Percentiles rank a stretch among this genome's conserved stretches.
Evolutionary conservation across 2,888 invertebrate genomes (phyloP).

Genomic region (Thelaira solivaga): DNA sequence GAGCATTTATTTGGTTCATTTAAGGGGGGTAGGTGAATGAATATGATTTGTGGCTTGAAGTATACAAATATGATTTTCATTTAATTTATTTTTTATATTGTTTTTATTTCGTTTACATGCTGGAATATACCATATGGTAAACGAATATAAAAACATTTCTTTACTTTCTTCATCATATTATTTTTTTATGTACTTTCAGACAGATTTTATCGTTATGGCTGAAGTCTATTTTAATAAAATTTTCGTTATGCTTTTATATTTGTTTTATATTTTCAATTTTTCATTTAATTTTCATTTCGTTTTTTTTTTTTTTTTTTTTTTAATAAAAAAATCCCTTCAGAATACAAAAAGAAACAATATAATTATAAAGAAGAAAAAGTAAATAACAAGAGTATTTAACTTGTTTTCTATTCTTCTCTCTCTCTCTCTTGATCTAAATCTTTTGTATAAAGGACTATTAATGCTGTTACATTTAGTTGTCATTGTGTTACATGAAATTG

Average conservation of each 20-base stretch:
- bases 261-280: not conserved
- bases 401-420: too few species aligned
- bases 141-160: conserved; percentile 3
- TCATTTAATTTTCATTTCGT: not conserved
- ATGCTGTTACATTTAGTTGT: conserved; percentile 16
- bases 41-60: too few species aligned
- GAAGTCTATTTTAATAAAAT: conserved; percentile 51
- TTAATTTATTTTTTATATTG: not conserved
- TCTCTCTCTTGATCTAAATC: not conserved
- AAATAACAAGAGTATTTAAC: too few species aligned
- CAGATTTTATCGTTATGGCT: conserved; percentile 12
- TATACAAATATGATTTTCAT: too few species aligned
- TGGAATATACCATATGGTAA: conserved; percentile 40
- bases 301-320: not conserved
- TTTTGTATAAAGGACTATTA: not conserved
- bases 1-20: too few species aligned
- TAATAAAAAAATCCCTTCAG: conserved; percentile 15
- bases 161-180: not conserved
- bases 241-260: conserved; percentile 26
- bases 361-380: conserved; percentile 27
- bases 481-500: conserved; percentile 11
- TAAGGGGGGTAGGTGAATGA: too few species aligned
- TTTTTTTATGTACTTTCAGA: not conserved
- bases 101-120: conserved; percentile 3
- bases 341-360: conserved; percentile 1